Conservation (phyloP, 2,888 invertebrate species). For the Eristalis arbustorum region DNA sequence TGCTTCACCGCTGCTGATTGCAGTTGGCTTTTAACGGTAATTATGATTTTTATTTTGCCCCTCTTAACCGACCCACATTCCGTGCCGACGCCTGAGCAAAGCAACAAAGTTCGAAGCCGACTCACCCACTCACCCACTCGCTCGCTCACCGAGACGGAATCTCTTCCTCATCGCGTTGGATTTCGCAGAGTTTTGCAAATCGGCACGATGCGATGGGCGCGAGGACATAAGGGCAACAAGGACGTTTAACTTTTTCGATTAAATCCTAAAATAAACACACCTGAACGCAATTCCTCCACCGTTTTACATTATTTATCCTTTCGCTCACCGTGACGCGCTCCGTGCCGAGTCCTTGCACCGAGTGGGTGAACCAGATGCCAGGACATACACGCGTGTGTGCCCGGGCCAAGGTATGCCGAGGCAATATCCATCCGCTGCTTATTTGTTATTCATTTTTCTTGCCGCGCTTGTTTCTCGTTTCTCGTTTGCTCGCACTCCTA, state of each 20-base stretch:
- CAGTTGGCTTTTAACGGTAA: conserved; percentile 40
- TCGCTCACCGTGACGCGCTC: conserved; percentile 31
- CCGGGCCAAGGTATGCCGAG: background rate
- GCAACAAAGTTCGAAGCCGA: conserved; percentile 20
- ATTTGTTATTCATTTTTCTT: conserved; percentile 20
- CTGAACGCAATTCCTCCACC: conserved; percentile 63
- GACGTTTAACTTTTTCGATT: conserved; percentile 68
- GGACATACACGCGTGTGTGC: conserved; percentile 10
- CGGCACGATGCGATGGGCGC: background rate
- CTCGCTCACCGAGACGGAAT: background rate
- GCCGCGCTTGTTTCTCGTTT: background rate
- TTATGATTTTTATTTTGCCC: conserved; percentile 29
- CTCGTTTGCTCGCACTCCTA: background rate
- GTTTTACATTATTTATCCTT: conserved; percentile 64
- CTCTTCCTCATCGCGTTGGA: background rate
- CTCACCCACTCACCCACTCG: background rate
- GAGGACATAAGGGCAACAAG: conserved; percentile 37
- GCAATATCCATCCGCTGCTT: conserved; percentile 1
- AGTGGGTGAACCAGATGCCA: background rate
- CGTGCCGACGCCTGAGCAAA: background rate
- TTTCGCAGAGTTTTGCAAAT: background rate
- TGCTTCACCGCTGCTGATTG: conserved; percentile 24
- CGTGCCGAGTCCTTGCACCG: conserved; percentile 21
- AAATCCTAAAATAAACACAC: conserved; percentile 70
- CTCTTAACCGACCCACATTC: background rate